Conservation (phyloP, 2,113 vertebrate genomes). For the Psittacus erithacus region DNA sequence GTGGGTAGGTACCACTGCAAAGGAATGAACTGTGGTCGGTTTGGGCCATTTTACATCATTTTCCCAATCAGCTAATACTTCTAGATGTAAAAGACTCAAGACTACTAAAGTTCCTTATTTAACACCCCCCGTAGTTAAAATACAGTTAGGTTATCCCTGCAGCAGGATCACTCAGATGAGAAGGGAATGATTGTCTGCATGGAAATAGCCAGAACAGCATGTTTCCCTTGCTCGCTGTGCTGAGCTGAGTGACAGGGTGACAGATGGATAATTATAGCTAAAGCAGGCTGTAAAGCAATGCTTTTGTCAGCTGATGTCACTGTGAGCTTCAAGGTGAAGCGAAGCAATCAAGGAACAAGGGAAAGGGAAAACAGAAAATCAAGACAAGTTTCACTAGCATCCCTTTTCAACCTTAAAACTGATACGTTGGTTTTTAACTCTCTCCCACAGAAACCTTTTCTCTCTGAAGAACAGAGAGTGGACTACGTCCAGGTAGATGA, state of each 20-base stretch:
- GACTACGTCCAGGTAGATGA: conserved; percentile 97
- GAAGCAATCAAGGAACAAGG: background rate
- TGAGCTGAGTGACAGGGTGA: conserved; percentile 16
- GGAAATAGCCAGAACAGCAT: background rate
- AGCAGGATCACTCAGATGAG: background rate
- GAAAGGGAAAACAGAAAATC: background rate
- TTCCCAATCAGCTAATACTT: background rate
- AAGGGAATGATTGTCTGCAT: background rate
- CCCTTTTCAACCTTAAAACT: background rate
- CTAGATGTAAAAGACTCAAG: background rate
- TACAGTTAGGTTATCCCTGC: background rate
- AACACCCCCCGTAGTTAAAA: background rate
- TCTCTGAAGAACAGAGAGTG: conserved; percentile 90
- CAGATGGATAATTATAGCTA: conserved; percentile 26
- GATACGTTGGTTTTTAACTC: background rate
- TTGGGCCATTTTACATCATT: background rate
- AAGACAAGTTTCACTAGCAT: background rate
- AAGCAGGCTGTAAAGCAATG: conserved; percentile 22
- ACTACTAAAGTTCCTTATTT: background rate
- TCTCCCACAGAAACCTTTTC: conserved; percentile 83
- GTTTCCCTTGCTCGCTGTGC: background rate
- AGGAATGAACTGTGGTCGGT: background rate
- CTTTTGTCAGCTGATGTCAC: conserved; percentile 47
- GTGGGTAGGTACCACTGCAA: background rate
- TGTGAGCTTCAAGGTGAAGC: conserved; percentile 23